Base-by-base conservation (phyloP, 2,113 vertebrate genomes). In the Pterocles burchelli region DNA sequence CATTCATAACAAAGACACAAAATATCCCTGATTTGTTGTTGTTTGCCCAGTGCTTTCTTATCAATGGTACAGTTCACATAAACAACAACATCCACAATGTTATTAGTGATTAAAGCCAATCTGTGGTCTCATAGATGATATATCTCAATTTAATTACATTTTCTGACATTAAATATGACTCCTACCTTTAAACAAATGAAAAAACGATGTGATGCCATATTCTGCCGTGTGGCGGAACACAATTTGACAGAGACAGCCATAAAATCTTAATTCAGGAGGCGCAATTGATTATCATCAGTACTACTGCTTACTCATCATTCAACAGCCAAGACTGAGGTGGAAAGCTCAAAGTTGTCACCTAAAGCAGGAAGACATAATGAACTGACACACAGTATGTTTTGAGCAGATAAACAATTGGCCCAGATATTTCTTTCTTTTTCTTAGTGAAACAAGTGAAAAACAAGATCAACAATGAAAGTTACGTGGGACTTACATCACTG, bases 231-330 rank as follows among this genome's bases (percentile, higher is more conserved):
- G 63, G 41, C 61, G 80, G 61, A 94, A 84, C 15, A 18, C 22
- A 26, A 36, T 83, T 85, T 90, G 57, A 78, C 57, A 90, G 11
- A 13, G 1, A 10, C 38, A 91, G 21, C 11, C 70, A 54, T 86
- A 75, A 96, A 88, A 92, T 87, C 76, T 89, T 88, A 59, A 86
- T 90, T 92, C n/a, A 61, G 57, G 29, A 81, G 15, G 25, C 75
- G 45, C 49, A 90, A 78, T 61, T 90, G 78, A 90, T 89, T 89
- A 80, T 2, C 49, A 48, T 67, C 57, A 75, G 19, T 63, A 67
- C 52, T 67, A 59, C 57, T 3, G 2, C 66, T 86, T 84, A 57
- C 62, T 96, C 68, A 67, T 86, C 72, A n/a, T 10, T 80, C 67
- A 86, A 22, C 11, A 68, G 34, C 9, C n/a, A 78, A 78, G 58